phyloP scores from a whole-genome alignment of 1,140 invertebrate species.

The Drosophila nigromelanica region DNA sequence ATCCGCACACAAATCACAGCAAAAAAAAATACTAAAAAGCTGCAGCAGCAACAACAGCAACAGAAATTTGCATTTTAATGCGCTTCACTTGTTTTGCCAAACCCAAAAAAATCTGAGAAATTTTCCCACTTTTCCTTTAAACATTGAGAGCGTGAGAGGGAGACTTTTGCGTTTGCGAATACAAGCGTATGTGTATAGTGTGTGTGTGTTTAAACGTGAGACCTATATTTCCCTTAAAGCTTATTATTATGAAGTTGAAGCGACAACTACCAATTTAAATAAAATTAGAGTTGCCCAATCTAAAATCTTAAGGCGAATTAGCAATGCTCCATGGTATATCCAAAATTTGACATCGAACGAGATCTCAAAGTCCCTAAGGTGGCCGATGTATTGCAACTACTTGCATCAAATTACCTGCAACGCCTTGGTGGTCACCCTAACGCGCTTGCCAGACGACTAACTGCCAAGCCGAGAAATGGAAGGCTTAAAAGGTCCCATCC shows the following conservation, averaged over 20 bases:
- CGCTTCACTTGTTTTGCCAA: conserved; percentile 77
- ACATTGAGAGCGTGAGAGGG: conserved; percentile 15
- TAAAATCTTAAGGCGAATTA: no score
- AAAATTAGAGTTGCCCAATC: no score
- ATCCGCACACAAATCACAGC: conserved; percentile 70
- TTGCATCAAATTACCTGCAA: no score
- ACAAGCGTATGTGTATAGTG: not conserved
- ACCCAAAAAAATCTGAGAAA: conserved; percentile 35
- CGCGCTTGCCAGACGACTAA: no score
- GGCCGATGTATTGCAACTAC: no score
- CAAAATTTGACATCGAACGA: no score
- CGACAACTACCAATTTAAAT: no score
- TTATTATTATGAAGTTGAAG: conserved; percentile 30
- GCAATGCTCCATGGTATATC: no score
- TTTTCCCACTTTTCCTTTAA: conserved; percentile 33
- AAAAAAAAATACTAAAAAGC: conserved; percentile 37
- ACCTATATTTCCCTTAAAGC: conserved; percentile 35
- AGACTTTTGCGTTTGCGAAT: not conserved
- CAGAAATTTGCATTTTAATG: conserved; percentile 80
- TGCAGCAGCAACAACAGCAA: conserved; percentile 24
- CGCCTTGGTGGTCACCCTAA: no score
- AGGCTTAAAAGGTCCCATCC: no score
- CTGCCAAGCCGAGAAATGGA: no score
- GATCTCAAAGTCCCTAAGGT: no score
- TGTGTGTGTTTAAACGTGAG: conserved; percentile 10